These are phyloP conservation scores for Lacanobia wlatinum DNA, from an alignment of 2,888 invertebrate species.

Conservation along the genomic window DNA sequence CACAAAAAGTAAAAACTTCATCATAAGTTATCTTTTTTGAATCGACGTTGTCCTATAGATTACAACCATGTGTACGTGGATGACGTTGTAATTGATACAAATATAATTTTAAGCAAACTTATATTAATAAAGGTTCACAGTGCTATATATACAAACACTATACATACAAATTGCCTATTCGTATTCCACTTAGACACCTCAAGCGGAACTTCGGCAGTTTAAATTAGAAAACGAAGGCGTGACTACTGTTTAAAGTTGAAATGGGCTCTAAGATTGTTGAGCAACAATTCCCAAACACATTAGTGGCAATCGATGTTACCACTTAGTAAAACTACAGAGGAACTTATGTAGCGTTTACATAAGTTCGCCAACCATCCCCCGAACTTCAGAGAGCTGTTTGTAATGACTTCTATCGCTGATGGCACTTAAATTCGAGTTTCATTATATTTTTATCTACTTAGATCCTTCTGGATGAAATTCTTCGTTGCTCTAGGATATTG, in stretches of 20 bases:
- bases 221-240: constrained; percentile 64
- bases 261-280: constrained; percentile 66
- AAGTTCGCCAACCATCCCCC: constrained; percentile 66
- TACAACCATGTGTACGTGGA: no score
- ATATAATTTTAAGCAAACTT: background rate
- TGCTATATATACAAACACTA: background rate
- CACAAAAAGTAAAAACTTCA: background rate
- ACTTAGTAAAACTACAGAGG: constrained; percentile 68
- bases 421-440: constrained; percentile 62
- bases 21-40: background rate
- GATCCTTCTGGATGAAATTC: constrained; percentile 17
- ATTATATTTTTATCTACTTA: constrained; percentile 58
- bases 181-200: constrained; percentile 52
- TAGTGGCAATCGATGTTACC: constrained; percentile 71
- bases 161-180: constrained; percentile 45
- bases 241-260: constrained; percentile 62
- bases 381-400: constrained; percentile 72
- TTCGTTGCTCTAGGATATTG: constrained; percentile 6
- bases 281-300: constrained; percentile 69
- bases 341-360: constrained; percentile 69
- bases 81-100: no score
- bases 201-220: constrained; percentile 57
- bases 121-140: background rate
- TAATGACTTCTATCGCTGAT: constrained; percentile 76
- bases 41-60: no score